phyloP scores from a whole-genome alignment of 2,797 vertebrate genomes.

The Acridotheres tristis region DNA sequence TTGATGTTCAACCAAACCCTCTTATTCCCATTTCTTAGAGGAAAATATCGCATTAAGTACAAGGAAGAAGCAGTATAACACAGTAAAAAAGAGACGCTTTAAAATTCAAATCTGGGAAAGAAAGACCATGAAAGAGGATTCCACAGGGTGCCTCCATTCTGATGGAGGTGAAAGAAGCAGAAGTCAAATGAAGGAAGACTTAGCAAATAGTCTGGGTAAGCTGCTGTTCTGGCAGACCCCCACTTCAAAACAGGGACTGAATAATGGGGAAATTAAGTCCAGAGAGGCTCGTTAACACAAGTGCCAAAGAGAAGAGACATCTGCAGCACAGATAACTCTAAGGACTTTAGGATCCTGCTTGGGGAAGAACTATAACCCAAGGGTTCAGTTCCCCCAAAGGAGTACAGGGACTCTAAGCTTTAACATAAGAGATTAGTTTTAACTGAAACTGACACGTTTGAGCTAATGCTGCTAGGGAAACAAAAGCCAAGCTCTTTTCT shows the following conservation, averaged over 20 bases:
- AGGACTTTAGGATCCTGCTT: slow-evolving; percentile 19
- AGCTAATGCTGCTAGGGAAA: neutral
- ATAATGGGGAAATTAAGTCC: slow-evolving; percentile 25
- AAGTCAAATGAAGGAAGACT: neutral
- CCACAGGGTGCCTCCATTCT: neutral
- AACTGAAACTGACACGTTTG: neutral
- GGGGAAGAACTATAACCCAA: slow-evolving; percentile 28
- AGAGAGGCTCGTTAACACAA: slow-evolving; percentile 53
- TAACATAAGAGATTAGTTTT: slow-evolving; percentile 1
- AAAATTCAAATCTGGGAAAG: neutral
- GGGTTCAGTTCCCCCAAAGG: neutral
- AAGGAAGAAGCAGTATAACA: neutral
- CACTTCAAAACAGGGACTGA: slow-evolving; percentile 1
- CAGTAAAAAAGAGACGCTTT: neutral
- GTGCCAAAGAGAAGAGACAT: slow-evolving; percentile 33
- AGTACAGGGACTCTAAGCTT: neutral
- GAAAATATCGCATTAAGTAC: neutral
- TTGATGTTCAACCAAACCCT: neutral
- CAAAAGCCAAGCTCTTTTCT: neutral
- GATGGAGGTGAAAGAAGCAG: neutral
- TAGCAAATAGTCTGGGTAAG: neutral
- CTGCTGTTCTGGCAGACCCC: neutral
- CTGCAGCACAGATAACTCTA: slow-evolving; percentile 39
- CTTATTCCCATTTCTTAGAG: neutral
- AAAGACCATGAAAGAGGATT: neutral